phyloP scores from a whole-genome alignment of 35 echinoderm and acorn worm genomes.

The Stichopus chloronotus region DNA sequence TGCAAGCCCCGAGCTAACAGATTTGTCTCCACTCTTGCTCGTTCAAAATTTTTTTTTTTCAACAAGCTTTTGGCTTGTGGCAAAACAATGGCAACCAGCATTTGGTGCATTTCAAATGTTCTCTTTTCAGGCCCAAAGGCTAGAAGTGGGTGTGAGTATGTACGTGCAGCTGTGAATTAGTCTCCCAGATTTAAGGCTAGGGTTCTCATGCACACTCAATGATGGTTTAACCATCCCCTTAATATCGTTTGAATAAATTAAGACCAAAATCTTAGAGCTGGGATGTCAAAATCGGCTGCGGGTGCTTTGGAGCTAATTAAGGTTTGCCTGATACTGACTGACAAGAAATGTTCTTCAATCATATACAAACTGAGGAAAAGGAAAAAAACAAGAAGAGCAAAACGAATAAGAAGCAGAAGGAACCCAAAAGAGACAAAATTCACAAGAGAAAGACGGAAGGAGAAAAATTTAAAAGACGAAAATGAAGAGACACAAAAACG shows the following conservation, averaged over 20 bases:
- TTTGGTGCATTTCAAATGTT: constrained; percentile 52
- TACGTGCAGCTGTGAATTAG: constrained; percentile 30
- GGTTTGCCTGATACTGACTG: constrained; percentile 34
- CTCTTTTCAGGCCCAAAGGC: constrained; percentile 45
- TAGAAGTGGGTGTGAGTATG: constrained; percentile 41
- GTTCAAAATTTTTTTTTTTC: not conserved
- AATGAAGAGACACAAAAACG: not conserved
- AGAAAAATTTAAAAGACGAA: not conserved
- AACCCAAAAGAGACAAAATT: too few species aligned
- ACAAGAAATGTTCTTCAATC: constrained; percentile 23
- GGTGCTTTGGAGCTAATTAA: constrained; percentile 55
- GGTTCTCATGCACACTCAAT: constrained; percentile 35
- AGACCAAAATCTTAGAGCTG: constrained; percentile 39
- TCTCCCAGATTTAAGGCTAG: constrained; percentile 14
- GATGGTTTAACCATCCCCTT: constrained; percentile 39
- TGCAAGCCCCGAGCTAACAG: constrained; percentile 60
- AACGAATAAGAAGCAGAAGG: not conserved
- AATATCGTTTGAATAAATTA: constrained; percentile 59
- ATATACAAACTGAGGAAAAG: not conserved
- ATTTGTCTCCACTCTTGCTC: constrained; percentile 8
- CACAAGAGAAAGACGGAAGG: not conserved
- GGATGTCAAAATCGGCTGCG: constrained; percentile 46
- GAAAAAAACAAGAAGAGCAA: not conserved
- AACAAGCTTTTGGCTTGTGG: constrained; percentile 54
- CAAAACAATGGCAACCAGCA: constrained; percentile 48